Evolutionary conservation across 2,797 vertebrate genomes (phyloP).

Genomic region (Malurus leucopterus): DNA sequence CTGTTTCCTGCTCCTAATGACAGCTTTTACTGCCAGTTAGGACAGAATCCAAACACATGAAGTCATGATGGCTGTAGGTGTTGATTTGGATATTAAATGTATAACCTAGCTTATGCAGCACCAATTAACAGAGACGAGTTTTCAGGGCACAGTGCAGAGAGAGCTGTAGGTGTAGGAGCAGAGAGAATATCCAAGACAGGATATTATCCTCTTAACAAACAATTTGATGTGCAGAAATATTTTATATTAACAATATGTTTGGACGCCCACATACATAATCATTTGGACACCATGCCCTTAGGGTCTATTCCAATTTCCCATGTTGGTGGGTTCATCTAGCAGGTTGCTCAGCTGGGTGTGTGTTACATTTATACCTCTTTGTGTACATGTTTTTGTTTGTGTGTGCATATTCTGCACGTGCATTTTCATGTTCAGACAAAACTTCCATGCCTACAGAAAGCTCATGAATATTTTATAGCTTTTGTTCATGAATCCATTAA

Average conservation of each 20-base stretch:
- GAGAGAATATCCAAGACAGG: not conserved
- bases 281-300: not conserved
- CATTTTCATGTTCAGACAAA: constrained; percentile 1
- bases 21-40: constrained; percentile 67
- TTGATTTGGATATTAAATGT: constrained; percentile 59
- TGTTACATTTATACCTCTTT: not conserved
- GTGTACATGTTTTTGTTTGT: not conserved
- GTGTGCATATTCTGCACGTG: not conserved
- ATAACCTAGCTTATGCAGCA: constrained; percentile 39
- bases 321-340: not conserved
- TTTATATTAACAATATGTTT: not conserved
- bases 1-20: constrained; percentile 65
- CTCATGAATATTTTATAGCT: constrained; percentile 30
- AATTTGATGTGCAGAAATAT: not conserved
- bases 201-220: not conserved
- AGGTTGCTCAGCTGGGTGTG: not conserved
- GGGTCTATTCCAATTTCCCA: not conserved
- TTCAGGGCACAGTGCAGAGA: not conserved
- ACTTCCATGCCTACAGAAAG: not conserved
- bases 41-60: constrained; percentile 63
- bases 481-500: constrained; percentile 45
- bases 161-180: not conserved
- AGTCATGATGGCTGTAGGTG: constrained; percentile 55
- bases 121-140: not conserved
- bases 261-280: not conserved